These are phyloP conservation scores for Mylabris sibirica DNA, from an alignment of 2,888 invertebrate genomes.

Conservation along the genomic window DNA sequence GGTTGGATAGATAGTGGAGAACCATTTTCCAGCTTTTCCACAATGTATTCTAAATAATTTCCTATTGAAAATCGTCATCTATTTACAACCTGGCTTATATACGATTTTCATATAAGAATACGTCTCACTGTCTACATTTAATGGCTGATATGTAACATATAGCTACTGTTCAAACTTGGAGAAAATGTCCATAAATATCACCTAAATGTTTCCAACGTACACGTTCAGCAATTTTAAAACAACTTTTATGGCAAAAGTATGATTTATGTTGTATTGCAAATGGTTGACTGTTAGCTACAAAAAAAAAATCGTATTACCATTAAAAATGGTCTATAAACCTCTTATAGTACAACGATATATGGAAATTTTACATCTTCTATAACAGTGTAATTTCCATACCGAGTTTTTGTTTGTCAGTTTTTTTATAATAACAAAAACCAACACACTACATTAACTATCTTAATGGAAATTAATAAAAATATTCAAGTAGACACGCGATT, in stretches of 20 bases:
- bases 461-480: not conserved
- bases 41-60: not conserved
- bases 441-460: not conserved
- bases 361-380: not conserved
- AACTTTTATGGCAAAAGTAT: slow-evolving; percentile 44
- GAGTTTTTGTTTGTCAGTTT: not conserved
- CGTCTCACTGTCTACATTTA: too few relatives aligned
- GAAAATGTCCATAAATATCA: slow-evolving; percentile 42
- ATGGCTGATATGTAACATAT: slow-evolving; percentile 25
- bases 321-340: slow-evolving; percentile 34
- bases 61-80: slow-evolving; percentile 19
- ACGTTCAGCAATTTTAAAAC: slow-evolving; percentile 46
- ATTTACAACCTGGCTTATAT: too few relatives aligned
- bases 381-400: not conserved
- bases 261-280: slow-evolving; percentile 42
- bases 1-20: not conserved
- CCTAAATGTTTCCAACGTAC: slow-evolving; percentile 42
- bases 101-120: not conserved
- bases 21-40: not conserved
- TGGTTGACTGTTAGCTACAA: slow-evolving; percentile 20
- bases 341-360: slow-evolving; percentile 23
- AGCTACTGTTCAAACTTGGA: slow-evolving; percentile 29
- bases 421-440: not conserved
- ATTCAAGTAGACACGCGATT: not conserved
- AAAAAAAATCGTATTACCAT: slow-evolving; percentile 39